A percentile compares a stretch with the other conserved stretches of the same genome.
Evolutionary conservation across 2,888 invertebrate genomes (phyloP).

Genomic region (Myopa testacea): DNA sequence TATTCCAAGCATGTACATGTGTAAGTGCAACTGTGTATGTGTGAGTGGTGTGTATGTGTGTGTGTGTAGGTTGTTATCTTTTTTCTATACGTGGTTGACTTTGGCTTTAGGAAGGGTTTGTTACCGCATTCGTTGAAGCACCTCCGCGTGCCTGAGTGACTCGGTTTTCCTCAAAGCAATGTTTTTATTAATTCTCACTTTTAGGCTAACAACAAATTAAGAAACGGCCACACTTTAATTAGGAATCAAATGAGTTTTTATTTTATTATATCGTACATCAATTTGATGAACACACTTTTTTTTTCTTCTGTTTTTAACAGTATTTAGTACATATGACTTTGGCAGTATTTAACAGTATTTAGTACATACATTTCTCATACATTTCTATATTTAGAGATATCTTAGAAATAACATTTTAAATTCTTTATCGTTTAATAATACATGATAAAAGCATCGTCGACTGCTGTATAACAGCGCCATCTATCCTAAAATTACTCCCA

Average conservation of each 20-base stretch:
- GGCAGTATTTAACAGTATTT: too few species aligned
- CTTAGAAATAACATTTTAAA: too few species aligned
- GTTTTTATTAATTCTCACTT: neutral
- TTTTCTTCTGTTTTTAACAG: too few species aligned
- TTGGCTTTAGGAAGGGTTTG: neutral
- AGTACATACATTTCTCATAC: too few species aligned
- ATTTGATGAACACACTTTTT: too few species aligned
- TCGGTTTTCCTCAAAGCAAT: neutral
- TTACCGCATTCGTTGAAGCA: neutral
- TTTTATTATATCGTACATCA: too few species aligned
- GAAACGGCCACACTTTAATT: neutral
- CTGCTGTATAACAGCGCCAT: too few species aligned
- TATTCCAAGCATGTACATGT: conserved; percentile 13
- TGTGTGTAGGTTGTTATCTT: neutral
- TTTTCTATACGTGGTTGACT: neutral
- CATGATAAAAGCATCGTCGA: too few species aligned
- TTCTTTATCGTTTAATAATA: too few species aligned
- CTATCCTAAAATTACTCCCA: too few species aligned
- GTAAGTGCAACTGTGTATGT: neutral
- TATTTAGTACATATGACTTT: too few species aligned
- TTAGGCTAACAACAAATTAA: neutral
- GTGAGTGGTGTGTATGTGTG: neutral
- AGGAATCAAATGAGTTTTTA: neutral
- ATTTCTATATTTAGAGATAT: too few species aligned
- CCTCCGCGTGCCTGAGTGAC: conserved; percentile 1